Evolutionary conservation across 2,797 vertebrate genomes (phyloP), one percentile per base, ranked within the genome.

Genomic region (Phyllotis vaccarum): DNA sequence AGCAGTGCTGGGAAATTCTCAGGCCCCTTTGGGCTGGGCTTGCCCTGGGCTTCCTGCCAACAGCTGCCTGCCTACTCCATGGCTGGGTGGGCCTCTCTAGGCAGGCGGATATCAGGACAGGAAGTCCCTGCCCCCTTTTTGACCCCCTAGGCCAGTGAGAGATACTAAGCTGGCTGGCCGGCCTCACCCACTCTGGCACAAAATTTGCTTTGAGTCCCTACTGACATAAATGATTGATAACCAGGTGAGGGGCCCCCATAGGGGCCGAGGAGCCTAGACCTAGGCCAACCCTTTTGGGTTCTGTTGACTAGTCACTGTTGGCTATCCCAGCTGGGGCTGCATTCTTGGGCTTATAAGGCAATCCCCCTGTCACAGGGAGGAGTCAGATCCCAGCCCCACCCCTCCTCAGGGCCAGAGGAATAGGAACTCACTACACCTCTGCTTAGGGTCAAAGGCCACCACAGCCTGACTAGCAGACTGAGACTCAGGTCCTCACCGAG

Each of bases 281-380:
- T 19, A 89, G 75, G 82, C 86, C 68, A 93, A 78, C 54, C 83
- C 91, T 95, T 90, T 80, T 70, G 10, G 12, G 56, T 46, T 81
- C 46, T 31, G 70, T 43, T 86, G 89, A 95, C 74, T 66, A 78
- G 79, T 43, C 62, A 81, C 83, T 76, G 86, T 37, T 87, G 91
- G 88, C 76, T 58, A 94, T 90, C 76, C 37, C 86, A 80, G 94
- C 37, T 88, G 74, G 81, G 94, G 80, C 80, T 96, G 96, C 98
- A 98, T 98, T 99, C 98, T 98, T 98, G 97, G 98, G 98, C 98
- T 98, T 99, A 98, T 99, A 99, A 98, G 98, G 98, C 97, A 98
- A 98, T 97, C 89, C 96, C 94, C 95, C 94, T 64, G 62, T 72
- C 92, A 74, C 40, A 95, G 90, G 96, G 96, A 97, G 97, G 97